These are phyloP conservation scores for Dione juno DNA, from an alignment of 2,888 invertebrate species.

Conservation along the genomic window DNA sequence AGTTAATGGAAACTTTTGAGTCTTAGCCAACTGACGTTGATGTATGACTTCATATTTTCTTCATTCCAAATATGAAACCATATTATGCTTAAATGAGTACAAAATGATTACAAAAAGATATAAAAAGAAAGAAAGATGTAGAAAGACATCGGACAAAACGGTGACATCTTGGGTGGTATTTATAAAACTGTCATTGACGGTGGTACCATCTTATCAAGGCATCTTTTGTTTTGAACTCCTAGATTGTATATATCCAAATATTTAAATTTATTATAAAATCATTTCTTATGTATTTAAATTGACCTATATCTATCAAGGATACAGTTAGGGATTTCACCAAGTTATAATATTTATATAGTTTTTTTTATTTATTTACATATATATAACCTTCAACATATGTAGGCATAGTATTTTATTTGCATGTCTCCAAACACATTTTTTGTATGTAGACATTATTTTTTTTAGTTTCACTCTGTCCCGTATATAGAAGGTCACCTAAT, in stretches of 20 bases:
- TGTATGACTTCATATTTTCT: constrained; percentile 34
- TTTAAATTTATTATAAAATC: neutral
- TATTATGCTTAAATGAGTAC: neutral
- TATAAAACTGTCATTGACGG: constrained; percentile 22
- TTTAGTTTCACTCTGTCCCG: too few species aligned
- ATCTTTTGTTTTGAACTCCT: constrained; percentile 19
- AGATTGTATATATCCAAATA: constrained; percentile 7
- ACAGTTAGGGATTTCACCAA: neutral
- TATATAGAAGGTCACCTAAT: too few species aligned
- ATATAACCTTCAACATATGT: too few species aligned
- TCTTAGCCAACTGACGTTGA: constrained; percentile 35
- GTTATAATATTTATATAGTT: too few species aligned
- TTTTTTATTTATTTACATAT: too few species aligned
- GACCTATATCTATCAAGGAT: neutral
- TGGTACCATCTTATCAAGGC: constrained; percentile 26
- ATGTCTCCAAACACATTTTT: too few species aligned
- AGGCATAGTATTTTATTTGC: too few species aligned
- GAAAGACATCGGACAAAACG: neutral
- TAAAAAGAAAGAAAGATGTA: neutral
- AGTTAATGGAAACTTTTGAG: constrained; percentile 43
- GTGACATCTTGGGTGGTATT: constrained; percentile 24
- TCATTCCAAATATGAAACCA: neutral
- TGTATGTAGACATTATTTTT: too few species aligned
- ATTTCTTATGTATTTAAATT: neutral
- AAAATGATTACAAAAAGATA: neutral